A percentile compares a stretch with the other conserved stretches of the same genome.
These are phyloP conservation scores for Gallinago solitaria DNA, from an alignment of 2,797 vertebrate species.

Conservation along the genomic window DNA sequence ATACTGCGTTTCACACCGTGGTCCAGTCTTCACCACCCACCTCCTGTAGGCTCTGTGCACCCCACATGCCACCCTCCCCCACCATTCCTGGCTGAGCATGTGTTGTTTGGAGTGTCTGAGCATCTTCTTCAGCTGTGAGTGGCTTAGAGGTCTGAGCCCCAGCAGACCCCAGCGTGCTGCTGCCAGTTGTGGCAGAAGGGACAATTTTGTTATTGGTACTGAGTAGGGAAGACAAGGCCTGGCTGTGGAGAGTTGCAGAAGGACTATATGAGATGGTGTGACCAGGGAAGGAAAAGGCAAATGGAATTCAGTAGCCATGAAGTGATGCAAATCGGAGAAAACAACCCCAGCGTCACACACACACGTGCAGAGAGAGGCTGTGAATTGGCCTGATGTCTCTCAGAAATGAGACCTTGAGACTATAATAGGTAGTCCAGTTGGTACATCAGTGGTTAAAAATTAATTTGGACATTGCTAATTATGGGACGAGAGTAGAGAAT, in stretches of 20 bases:
- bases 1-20: not conserved
- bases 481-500: not conserved
- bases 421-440: not conserved
- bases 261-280: fast-evolving
- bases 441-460: not conserved
- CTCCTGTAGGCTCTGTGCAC: fast-evolving
- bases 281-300: not conserved
- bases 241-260: not conserved
- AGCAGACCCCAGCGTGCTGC: fast-evolving
- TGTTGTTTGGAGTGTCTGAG: fast-evolving
- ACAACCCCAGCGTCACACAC: not conserved
- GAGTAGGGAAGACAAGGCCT: not conserved
- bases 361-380: not conserved
- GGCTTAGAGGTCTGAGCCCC: not conserved
- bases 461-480: not conserved
- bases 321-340: not conserved
- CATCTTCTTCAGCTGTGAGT: not conserved
- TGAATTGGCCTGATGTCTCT: fast-evolving
- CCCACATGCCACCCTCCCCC: fast-evolving
- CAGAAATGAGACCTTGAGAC: not conserved
- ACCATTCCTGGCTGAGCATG: not conserved
- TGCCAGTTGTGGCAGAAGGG: not conserved
- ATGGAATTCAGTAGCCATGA: not conserved
- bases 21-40: not conserved
- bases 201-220: not conserved